A percentile compares a stretch with the other conserved stretches of the same genome.
Evolutionary conservation across 2,797 vertebrate species (phyloP).

Genomic region (Tympanoctomys barrerae): DNA sequence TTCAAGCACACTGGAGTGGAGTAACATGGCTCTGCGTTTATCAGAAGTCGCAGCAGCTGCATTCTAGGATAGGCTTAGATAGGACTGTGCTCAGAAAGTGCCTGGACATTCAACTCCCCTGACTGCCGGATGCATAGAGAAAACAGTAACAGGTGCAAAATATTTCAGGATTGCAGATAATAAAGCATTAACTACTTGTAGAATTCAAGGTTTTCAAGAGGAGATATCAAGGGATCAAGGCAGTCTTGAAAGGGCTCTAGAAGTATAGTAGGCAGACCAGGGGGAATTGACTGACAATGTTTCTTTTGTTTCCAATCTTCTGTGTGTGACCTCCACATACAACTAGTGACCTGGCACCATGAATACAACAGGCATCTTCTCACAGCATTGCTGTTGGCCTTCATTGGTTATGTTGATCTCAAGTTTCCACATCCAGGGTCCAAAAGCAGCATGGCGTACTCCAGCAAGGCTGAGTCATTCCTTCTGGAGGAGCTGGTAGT

Average conservation of each 20-base stretch:
- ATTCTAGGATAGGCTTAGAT: not conserved
- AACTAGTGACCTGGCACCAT: not conserved
- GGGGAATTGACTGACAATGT: not conserved
- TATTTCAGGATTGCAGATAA: not conserved
- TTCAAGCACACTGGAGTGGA: not conserved
- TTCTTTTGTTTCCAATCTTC: not conserved
- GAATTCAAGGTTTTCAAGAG: not conserved
- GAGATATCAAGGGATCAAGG: not conserved
- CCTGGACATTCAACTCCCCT: not conserved
- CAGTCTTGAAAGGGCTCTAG: not conserved
- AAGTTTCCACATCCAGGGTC: not conserved
- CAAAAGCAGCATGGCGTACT: not conserved
- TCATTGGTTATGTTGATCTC: not conserved
- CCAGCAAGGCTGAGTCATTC: accelerated
- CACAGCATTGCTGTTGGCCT: not conserved
- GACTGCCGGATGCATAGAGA: not conserved
- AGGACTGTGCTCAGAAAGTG: too few species aligned
- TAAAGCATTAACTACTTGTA: not conserved
- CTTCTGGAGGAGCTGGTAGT: not conserved
- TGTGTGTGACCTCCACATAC: not conserved
- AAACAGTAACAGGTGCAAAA: not conserved
- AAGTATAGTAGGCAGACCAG: not conserved
- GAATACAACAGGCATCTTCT: not conserved
- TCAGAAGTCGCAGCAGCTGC: accelerated
- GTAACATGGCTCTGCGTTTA: not conserved